Base-by-base conservation (phyloP, 64 coral and sea anemone genomes). In the Dendronephthya gigantea region DNA sequence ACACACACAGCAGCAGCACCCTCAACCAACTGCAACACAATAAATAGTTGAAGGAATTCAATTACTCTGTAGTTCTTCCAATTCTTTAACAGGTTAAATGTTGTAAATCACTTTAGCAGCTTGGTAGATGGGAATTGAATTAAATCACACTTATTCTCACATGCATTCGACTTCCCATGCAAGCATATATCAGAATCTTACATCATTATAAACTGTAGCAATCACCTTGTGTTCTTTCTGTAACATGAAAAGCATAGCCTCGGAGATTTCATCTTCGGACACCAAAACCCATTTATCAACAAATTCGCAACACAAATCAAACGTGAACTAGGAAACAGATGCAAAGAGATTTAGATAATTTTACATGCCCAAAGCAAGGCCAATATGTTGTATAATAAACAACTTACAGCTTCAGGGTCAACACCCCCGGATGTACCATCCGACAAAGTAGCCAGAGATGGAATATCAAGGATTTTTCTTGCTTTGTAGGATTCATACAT, bases 341-440 rank as follows among this genome's bases (percentile, higher is more conserved):
- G 35, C 36, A 39, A 40, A 86, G 16, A 62, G 6, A 62, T n/a
- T n/a, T n/a, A n/a, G n/a, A n/a, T n/a, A n/a, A n/a, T n/a, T n/a
- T n/a, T n/a, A n/a, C n/a, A n/a, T n/a, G n/a, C n/a, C n/a, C n/a
- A n/a, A n/a, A n/a, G n/a, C 19, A n/a, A 27, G 19, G 19, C 55
- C 19, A n/a, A 27, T 39, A 82, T 29, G 15, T 11, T 45, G 4
- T 45, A 11, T 45, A 45, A 12, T 9, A 50, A 8, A 9, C 11
- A 39, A 82, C 90, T 40, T 55, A 96, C 93, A 9, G 90, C 59
- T 40, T 83, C 83, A 82, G 68, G 85, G 35, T 96, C 93, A 8
- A 96, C 45, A 50, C 90, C 93, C 2, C 93, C 93, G n/a, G 88
- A 65, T 0, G 93, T 86, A 23, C 90, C 93, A 82, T 96, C 93